Evolutionary conservation across 2,113 vertebrate species (phyloP), one percentile per base, ranked within the genome.

Genomic region (Lycaon pictus): DNA sequence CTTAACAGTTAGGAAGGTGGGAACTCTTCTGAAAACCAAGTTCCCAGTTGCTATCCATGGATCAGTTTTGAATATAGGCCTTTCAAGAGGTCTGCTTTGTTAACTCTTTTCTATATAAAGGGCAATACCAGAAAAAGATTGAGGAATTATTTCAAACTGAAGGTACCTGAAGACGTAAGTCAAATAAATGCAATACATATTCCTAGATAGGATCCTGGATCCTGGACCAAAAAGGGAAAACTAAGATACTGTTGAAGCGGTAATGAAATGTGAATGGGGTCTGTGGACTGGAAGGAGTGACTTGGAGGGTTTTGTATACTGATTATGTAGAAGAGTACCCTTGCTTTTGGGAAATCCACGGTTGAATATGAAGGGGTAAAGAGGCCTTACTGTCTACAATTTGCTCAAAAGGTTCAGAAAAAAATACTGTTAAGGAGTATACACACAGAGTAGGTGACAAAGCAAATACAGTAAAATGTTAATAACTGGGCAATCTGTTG

Each of bases 71-170:
- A 51, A 76, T 29, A 8, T 11, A 88, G 29, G 23, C 7, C 32
- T 82, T 82, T 89, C 2, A 37, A 72, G 22, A 62, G 77, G 60
- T 2, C 55, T 62, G 23, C 23, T 72, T 55, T 51, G 22, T 88
- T 62, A 88, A 53, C 32, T 88, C 76, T 94, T 93, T 60, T 62
- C 48, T 82, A 32, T n/a, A 63, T 67, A 72, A 82, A 94, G 43
- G 19, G 9, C 25, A 88, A 53, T 17, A 35, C 20, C 10, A 55
- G 27, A 51, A 9, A 71, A 88, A 94, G 22, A 51, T 15, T 37
- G 25, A 67, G 17, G 13, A 69, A 69, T 35, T 58, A 56, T 71
- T 94, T 29, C 55, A 94, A 19, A 51, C 13, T 72, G 37, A 37
- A 88, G 55, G 11, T 71, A 94, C 55, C 15, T 60, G 37, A 94